phyloP scores from a whole-genome alignment of 2,888 invertebrate genomes.

The Eristalis intricaria region DNA sequence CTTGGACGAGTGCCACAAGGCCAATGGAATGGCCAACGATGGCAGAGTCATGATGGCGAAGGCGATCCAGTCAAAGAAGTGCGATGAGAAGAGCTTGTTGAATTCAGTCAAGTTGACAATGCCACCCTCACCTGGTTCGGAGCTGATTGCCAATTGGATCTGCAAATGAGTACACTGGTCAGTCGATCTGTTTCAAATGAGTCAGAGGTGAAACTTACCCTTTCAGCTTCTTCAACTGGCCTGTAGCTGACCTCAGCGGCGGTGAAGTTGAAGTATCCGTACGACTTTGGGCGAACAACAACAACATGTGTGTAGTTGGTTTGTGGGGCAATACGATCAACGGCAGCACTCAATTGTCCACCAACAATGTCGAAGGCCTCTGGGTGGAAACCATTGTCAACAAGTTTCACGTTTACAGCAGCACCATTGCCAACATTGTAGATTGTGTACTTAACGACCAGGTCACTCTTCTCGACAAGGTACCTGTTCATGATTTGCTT shows the following conservation, averaged over 20 bases:
- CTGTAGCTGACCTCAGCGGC: slow-evolving; percentile 96
- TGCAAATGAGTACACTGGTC: slow-evolving; percentile 77
- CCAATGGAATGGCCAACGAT: slow-evolving; percentile 95
- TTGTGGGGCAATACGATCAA: slow-evolving; percentile 95
- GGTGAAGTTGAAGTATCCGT: slow-evolving; percentile 98
- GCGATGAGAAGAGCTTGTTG: slow-evolving; percentile 98
- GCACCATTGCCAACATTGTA: slow-evolving; percentile 96
- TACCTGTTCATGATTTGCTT: slow-evolving; percentile 98
- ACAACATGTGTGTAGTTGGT: slow-evolving; percentile 97
- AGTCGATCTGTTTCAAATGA: background rate
- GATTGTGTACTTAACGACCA: slow-evolving; percentile 96
- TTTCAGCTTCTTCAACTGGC: slow-evolving; percentile 90
- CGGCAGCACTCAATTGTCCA: slow-evolving; percentile 90
- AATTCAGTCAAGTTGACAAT: slow-evolving; percentile 96
- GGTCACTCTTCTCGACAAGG: slow-evolving; percentile 97
- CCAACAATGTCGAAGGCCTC: slow-evolving; percentile 95
- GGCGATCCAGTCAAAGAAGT: slow-evolving; percentile 97
- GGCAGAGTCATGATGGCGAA: slow-evolving; percentile 98
- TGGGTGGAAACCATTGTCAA: slow-evolving; percentile 95
- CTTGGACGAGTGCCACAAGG: slow-evolving; percentile 97
- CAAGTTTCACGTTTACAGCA: slow-evolving; percentile 91
- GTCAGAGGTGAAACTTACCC: slow-evolving; percentile 81
- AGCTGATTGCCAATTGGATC: slow-evolving; percentile 88
- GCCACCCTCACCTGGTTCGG: slow-evolving; percentile 97
- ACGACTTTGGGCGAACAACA: slow-evolving; percentile 93